phyloP scores from a whole-genome alignment of 2,888 invertebrate genomes.

The Aphidius colemani region DNA sequence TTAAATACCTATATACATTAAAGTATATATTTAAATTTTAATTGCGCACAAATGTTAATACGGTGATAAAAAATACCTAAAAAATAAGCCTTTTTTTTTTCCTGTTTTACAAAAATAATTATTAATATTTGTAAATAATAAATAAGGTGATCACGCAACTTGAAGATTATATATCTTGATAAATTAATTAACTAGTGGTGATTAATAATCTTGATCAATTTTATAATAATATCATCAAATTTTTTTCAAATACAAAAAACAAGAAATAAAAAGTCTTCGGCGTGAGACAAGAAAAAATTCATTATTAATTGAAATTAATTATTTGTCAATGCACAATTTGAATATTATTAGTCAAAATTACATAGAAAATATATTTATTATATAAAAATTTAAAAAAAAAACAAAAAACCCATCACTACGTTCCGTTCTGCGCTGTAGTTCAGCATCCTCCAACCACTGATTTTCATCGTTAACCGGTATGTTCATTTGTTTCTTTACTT shows the following conservation, averaged over 20 bases:
- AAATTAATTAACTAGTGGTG: neutral
- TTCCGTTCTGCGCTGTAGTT: constrained; percentile 40
- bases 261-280: constrained; percentile 7
- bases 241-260: neutral
- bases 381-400: constrained; percentile 18
- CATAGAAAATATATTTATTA: neutral
- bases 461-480: constrained; percentile 60
- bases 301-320: constrained; percentile 13
- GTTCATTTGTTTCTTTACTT: constrained; percentile 58
- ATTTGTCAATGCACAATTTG: constrained; percentile 4
- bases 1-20: too few species aligned
- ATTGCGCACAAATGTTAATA: neutral
- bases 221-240: too few species aligned
- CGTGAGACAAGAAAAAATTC: constrained; percentile 16
- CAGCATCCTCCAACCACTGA: constrained; percentile 59
- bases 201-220: too few species aligned
- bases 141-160: too few species aligned
- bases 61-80: neutral
- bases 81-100: too few species aligned
- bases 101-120: too few species aligned
- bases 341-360: constrained; percentile 4
- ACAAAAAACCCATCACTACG: constrained; percentile 32
- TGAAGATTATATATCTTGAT: neutral
- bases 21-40: too few species aligned
- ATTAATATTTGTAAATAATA: too few species aligned